phyloP scores from a whole-genome alignment of 2,113 vertebrate species.

The Trematomus loennbergii region DNA sequence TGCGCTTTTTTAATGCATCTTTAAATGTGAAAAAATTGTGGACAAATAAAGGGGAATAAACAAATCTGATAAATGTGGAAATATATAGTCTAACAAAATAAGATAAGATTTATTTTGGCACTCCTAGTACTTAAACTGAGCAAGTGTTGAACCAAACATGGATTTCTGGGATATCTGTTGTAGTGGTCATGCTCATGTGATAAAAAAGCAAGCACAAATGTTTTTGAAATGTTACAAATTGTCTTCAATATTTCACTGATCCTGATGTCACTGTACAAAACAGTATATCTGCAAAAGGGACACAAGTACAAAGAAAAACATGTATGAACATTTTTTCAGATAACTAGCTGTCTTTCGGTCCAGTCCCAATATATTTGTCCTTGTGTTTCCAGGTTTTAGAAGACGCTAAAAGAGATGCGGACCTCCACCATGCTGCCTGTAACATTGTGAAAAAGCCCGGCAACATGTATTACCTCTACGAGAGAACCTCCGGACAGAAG shows the following conservation, averaged over 20 bases:
- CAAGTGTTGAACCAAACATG: neutral
- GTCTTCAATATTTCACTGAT: too few relatives aligned
- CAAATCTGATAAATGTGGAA: too few relatives aligned
- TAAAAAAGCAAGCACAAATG: too few relatives aligned
- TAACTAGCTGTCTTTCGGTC: neutral
- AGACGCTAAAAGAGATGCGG: constrained; percentile 92
- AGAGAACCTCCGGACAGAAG: constrained; percentile 90
- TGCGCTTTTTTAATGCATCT: too few relatives aligned
- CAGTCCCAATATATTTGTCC: neutral
- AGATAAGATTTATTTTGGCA: too few relatives aligned
- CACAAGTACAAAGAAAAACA: neutral
- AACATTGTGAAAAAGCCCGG: constrained; percentile 97
- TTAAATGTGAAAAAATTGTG: too few relatives aligned
- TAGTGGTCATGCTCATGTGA: neutral
- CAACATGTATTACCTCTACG: constrained; percentile 93
- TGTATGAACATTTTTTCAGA: neutral
- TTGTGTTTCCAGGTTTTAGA: constrained; percentile 88
- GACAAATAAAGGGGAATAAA: too few relatives aligned
- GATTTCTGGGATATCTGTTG: neutral
- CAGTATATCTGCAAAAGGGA: neutral
- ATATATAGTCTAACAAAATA: too few relatives aligned
- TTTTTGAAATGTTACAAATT: too few relatives aligned
- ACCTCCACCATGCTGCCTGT: constrained; percentile 93
- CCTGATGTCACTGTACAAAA: too few relatives aligned
- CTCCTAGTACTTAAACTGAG: neutral